Conservation (phyloP, 2,888 invertebrate species). For the Nephrotoma appendiculata region DNA sequence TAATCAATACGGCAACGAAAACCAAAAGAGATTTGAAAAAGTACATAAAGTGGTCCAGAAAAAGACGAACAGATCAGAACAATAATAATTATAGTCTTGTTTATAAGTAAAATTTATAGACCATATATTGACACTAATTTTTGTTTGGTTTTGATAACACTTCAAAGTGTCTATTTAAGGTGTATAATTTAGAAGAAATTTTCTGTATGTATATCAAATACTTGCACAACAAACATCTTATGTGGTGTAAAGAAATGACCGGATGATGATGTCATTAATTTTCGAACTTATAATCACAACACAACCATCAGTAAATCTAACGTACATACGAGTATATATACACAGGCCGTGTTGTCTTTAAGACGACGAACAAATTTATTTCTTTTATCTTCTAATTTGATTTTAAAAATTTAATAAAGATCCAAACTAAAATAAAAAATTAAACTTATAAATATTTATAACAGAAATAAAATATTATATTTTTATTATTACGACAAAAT, state of each 20-base stretch:
- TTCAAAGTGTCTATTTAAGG: not conserved
- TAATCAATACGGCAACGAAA: not conserved
- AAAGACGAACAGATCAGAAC: not conserved
- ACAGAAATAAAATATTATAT: not conserved
- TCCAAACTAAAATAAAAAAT: not conserved
- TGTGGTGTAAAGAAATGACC: not conserved
- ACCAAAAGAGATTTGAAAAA: not conserved
- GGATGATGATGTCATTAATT: not conserved
- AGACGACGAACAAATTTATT: not conserved
- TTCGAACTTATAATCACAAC: not conserved
- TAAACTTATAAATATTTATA: not conserved
- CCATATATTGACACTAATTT: not conserved
- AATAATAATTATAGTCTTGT: not conserved
- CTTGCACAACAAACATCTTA: not conserved
- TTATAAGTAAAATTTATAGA: not conserved
- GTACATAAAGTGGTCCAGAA: not conserved
- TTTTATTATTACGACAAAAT: not conserved
- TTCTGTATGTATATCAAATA: not conserved
- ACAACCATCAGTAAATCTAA: not conserved
- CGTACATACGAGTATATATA: no score
- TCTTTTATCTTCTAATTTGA: not conserved
- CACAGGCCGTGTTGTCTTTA: not conserved
- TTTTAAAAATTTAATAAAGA: not conserved
- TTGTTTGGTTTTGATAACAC: not conserved
- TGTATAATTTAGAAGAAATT: not conserved